These are phyloP conservation scores for Andrena hattorfiana DNA, from an alignment of 2,888 invertebrate genomes.

Conservation along the genomic window DNA sequence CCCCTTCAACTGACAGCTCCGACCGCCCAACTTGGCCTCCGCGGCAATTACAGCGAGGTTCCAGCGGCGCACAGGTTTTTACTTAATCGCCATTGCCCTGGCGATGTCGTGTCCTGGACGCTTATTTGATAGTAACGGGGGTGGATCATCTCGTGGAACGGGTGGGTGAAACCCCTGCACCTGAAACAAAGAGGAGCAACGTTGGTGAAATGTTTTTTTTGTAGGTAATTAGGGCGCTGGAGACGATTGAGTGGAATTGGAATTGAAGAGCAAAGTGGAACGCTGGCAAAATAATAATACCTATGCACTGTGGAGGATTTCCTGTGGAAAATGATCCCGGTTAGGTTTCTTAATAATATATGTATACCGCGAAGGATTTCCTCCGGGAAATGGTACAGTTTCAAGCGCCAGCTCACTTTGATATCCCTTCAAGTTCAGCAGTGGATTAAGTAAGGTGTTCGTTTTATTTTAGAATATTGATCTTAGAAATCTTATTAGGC, in stretches of 20 bases:
- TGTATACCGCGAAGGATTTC: too few species aligned
- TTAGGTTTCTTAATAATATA: too few species aligned
- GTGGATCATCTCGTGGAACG: background rate
- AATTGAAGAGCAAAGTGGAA: background rate
- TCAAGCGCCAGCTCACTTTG: too few species aligned
- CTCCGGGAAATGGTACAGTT: too few species aligned
- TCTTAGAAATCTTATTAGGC: too few species aligned
- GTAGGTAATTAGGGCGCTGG: background rate
- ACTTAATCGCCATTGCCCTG: background rate
- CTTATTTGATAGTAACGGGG: background rate
- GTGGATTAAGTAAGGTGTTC: too few species aligned
- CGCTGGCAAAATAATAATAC: too few species aligned
- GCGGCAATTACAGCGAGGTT: background rate
- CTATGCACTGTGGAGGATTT: too few species aligned
- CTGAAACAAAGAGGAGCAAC: background rate
- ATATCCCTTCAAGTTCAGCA: too few species aligned
- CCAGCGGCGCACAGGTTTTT: background rate
- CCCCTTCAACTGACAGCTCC: background rate
- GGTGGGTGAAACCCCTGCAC: background rate
- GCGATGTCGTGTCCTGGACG: background rate
- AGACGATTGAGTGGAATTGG: background rate
- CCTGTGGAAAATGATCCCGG: too few species aligned
- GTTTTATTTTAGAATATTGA: too few species aligned
- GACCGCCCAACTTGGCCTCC: background rate
- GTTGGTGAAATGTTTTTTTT: too few species aligned